Evolutionary conservation across 2,113 vertebrate genomes (phyloP).

Genomic region (Equus przewalskii): DNA sequence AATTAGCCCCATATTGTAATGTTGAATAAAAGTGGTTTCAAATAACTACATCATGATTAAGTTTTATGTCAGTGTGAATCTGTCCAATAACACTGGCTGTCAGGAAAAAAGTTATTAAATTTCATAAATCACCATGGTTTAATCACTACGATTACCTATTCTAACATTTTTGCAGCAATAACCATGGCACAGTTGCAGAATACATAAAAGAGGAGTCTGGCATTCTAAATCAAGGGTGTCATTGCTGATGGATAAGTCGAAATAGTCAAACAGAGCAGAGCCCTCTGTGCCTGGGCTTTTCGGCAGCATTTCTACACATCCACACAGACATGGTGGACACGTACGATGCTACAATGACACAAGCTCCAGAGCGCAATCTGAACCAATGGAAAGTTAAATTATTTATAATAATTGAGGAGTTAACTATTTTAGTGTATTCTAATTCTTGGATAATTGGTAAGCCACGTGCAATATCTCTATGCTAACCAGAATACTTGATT

Average conservation of each 20-base stretch:
- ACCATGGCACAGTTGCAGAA: background rate
- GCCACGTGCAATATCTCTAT: background rate
- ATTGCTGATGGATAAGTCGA: slow-evolving; percentile 5
- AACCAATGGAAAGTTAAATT: slow-evolving; percentile 12
- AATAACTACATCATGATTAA: slow-evolving; percentile 59
- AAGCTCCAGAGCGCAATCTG: background rate
- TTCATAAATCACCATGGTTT: slow-evolving; percentile 55
- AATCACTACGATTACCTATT: slow-evolving; percentile 60
- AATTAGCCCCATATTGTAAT: slow-evolving; percentile 73
- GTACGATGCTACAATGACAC: background rate
- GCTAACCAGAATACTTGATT: background rate
- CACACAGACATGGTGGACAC: background rate
- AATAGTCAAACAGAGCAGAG: slow-evolving; percentile 48
- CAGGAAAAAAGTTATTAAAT: slow-evolving; percentile 32
- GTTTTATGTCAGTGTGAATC: slow-evolving; percentile 59
- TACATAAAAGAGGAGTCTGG: background rate
- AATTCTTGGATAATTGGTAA: background rate
- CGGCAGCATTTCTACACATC: background rate
- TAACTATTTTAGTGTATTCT: background rate
- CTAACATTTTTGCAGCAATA: slow-evolving; percentile 53
- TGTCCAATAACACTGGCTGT: slow-evolving; percentile 50
- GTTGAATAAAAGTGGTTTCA: slow-evolving; percentile 76
- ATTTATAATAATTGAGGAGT: background rate
- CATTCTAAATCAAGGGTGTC: slow-evolving; percentile 42
- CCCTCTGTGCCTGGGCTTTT: background rate